Percentiles rank a stretch among this genome's conserved stretches.
Conservation (phyloP, 2,113 vertebrate genomes). For the Sinocyclocheilus grahami region DNA sequence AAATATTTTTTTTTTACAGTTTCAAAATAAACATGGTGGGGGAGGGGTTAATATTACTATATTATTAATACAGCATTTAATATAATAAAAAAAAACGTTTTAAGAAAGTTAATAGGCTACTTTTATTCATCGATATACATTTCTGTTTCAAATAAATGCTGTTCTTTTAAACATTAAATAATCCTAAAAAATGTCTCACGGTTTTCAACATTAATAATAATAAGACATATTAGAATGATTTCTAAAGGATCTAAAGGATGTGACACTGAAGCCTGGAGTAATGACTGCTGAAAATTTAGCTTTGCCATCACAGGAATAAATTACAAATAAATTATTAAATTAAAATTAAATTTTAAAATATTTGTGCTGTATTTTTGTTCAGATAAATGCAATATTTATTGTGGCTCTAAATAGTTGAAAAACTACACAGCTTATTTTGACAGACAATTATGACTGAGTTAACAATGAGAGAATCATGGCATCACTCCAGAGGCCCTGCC, state of each 20-base stretch:
- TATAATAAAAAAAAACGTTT: not conserved
- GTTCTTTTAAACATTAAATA: not conserved
- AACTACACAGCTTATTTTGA: slow-evolving; percentile 1
- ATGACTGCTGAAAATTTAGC: not conserved
- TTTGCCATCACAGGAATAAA: not conserved
- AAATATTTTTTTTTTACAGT: not conserved
- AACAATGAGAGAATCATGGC: slow-evolving; percentile 33
- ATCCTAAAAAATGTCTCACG: not conserved
- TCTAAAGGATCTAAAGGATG: too few relatives aligned
- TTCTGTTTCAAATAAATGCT: not conserved
- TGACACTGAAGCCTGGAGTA: too few relatives aligned
- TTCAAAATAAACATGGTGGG: not conserved
- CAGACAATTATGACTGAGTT: slow-evolving; percentile 18
- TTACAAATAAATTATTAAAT: not conserved
- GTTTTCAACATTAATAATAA: not conserved
- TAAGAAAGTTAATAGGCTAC: not conserved
- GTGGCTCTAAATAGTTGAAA: not conserved
- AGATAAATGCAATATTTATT: not conserved
- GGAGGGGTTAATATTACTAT: not conserved
- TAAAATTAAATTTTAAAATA: not conserved
- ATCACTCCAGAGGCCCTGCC: slow-evolving; percentile 24
- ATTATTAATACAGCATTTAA: not conserved
- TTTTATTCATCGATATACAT: not conserved
- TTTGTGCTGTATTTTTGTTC: not conserved
- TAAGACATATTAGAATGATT: not conserved